Conservation (phyloP, 2,113 vertebrate genomes). For the Pseudopodoces humilis region DNA sequence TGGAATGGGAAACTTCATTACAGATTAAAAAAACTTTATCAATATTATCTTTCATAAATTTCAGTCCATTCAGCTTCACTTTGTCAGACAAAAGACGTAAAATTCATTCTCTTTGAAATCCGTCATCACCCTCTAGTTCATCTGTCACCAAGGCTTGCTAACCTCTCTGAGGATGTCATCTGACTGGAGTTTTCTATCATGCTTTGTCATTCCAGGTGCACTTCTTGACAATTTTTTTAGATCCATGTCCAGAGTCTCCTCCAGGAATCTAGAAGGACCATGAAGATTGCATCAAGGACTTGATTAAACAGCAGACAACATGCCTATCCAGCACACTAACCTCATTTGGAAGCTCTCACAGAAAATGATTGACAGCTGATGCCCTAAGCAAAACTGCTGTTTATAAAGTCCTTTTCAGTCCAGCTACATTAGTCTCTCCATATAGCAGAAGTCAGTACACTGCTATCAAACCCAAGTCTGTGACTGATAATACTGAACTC, state of each 20-base stretch:
- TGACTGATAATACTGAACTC: constrained; percentile 44
- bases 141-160: background rate
- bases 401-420: constrained; percentile 56
- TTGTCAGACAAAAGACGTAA: background rate
- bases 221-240: constrained; percentile 29
- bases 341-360: constrained; percentile 50
- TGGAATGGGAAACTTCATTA: background rate
- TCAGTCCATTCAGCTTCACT: background rate
- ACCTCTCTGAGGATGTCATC: constrained; percentile 6
- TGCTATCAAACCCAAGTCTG: constrained; percentile 19
- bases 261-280: constrained; percentile 35
- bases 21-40: background rate
- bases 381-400: constrained; percentile 54
- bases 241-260: constrained; percentile 12
- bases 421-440: constrained; percentile 32
- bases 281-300: constrained; percentile 40
- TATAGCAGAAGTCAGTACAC: background rate
- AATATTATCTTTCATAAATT: background rate
- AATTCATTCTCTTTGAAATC: constrained; percentile 28
- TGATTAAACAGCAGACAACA: constrained; percentile 30
- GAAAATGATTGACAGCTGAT: constrained; percentile 29
- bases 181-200: background rate
- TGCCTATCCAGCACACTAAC: background rate
- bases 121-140: background rate
- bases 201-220: constrained; percentile 1